Base-by-base conservation (phyloP, 2,797 vertebrate species). In the Acanthornis magna region DNA sequence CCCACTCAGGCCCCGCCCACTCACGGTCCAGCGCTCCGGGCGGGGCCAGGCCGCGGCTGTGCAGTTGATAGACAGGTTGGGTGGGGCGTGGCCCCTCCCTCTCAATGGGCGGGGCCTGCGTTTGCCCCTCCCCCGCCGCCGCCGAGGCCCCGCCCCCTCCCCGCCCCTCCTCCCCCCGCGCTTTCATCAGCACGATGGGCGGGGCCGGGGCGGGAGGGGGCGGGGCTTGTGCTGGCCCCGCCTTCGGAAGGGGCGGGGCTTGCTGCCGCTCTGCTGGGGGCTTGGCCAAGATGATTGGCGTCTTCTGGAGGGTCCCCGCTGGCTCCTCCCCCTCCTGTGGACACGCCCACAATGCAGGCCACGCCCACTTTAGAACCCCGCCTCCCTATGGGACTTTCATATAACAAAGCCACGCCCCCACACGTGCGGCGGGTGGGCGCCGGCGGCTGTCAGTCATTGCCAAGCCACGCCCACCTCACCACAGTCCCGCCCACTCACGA, bases 81-180 rank as follows among this genome's bases (percentile, higher is more conserved):
- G 62, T 65, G 62, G 62, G 62, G 15, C 61, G 61, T 8, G 74
- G 60, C 38, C 74, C 48, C 48, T 53, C 74, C 48, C 74, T 53
- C 74, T 77, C 74, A 1, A 10, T 9, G 60, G 74, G 74, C 5
- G 60, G 74, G 26, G 74, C 48, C 9, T 43, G 74, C 4, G 7
- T 6, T 0, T 48, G 32, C 19, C 74, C 74, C 32, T 45, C 74
- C 60, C 74, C 74, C 2, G 11, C 7, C 0, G 15, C 13, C 10
- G 1, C 7, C 0, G 55, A 26, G 8, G 57, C 73, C 17, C 6
- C 74, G 32, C 74, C 38, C 48, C 38, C 61, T 5, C 26, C 58
- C 2, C 75, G 75, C 16, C 32, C 61, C 20, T 77, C 75, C 32
- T 54, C 61, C 13, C 61, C 74, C 19, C 75, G 20, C 3, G 75